Percentiles rank a stretch among this genome's conserved stretches.
These are phyloP conservation scores for Irena cyanogastra DNA, from an alignment of 2,113 vertebrate species.

Conservation along the genomic window DNA sequence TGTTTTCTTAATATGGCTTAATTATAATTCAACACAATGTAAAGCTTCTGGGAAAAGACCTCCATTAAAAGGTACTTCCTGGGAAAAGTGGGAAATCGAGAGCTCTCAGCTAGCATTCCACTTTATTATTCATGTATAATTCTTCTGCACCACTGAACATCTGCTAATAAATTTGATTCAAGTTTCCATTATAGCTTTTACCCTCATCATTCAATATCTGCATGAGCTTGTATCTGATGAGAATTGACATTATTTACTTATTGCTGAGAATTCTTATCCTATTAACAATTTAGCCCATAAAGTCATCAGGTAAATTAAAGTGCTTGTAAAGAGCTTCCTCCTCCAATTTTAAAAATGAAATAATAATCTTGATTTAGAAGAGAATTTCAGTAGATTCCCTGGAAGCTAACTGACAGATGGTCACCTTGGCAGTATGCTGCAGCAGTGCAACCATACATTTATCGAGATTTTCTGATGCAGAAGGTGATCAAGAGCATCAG, in stretches of 20 bases:
- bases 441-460: slow-evolving; percentile 13
- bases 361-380: slow-evolving; percentile 39
- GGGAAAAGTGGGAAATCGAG: slow-evolving; percentile 38
- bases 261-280: slow-evolving; percentile 50
- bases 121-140: slow-evolving; percentile 61
- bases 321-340: slow-evolving; percentile 4
- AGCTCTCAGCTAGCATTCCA: slow-evolving; percentile 34
- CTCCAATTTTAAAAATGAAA: background rate
- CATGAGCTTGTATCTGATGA: slow-evolving; percentile 55
- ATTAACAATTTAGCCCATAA: slow-evolving; percentile 60
- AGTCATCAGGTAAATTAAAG: slow-evolving; percentile 59
- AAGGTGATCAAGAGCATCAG: slow-evolving; percentile 66
- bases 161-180: slow-evolving; percentile 71
- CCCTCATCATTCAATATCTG: slow-evolving; percentile 59
- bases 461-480: slow-evolving; percentile 41
- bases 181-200: slow-evolving; percentile 56
- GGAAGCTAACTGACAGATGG: slow-evolving; percentile 67
- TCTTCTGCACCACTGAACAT: slow-evolving; percentile 64
- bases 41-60: slow-evolving; percentile 44
- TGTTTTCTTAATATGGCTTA: slow-evolving; percentile 65
- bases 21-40: slow-evolving; percentile 62
- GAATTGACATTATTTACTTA: slow-evolving; percentile 66
- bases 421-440: slow-evolving; percentile 69
- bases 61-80: slow-evolving; percentile 55
- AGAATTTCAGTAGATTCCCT: slow-evolving; percentile 20